Conservation (phyloP, 2,888 invertebrate genomes). For the Dolichopus griseipennis region DNA sequence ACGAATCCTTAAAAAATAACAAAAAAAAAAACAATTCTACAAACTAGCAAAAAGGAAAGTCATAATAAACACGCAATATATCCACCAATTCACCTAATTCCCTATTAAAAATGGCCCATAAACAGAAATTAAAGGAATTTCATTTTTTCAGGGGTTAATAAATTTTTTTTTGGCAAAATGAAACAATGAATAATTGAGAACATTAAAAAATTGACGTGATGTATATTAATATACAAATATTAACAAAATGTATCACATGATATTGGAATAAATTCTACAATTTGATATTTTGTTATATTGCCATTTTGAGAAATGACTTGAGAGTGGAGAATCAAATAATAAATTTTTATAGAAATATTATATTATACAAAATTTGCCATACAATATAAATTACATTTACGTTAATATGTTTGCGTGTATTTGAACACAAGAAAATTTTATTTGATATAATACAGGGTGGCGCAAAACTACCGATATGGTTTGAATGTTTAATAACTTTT, state of each 20-base stretch:
- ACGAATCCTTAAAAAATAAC: background rate
- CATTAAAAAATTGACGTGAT: slow-evolving; percentile 3
- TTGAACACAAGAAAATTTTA: no score
- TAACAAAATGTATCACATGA: background rate
- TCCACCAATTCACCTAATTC: background rate
- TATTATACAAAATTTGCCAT: no score
- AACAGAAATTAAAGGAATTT: background rate
- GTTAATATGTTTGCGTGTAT: no score
- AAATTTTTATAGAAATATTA: no score
- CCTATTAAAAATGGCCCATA: slow-evolving; percentile 3
- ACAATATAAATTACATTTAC: no score
- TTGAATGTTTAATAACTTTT: no score
- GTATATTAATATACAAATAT: background rate
- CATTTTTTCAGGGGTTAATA: background rate
- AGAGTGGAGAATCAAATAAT: background rate
- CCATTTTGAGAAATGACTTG: background rate
- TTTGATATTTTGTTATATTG: background rate
- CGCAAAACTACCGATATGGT: no score
- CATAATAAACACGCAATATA: slow-evolving; percentile 1
- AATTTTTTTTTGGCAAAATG: background rate
- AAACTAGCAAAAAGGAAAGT: background rate
- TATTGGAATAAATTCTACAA: background rate
- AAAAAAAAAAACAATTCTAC: background rate
- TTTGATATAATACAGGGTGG: background rate
- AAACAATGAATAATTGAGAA: slow-evolving; percentile 2